Evolutionary conservation across 1,140 invertebrate genomes (phyloP).

Genomic region (Leptonema lineaticorne): DNA sequence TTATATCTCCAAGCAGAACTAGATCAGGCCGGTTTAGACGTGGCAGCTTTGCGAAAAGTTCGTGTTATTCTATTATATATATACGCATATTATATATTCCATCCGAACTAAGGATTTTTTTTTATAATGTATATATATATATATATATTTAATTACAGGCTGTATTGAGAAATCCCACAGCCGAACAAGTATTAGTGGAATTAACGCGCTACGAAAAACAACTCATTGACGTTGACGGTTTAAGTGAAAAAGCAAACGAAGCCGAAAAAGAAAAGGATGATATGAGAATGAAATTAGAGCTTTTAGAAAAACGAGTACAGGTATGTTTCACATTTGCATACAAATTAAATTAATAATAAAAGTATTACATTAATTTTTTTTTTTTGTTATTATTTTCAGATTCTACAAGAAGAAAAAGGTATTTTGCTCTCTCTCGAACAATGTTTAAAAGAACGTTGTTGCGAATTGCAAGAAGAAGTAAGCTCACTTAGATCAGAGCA

Average conservation of each 20-base stretch:
- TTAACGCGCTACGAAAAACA: slow-evolving; percentile 69
- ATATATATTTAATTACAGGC: slow-evolving; percentile 47
- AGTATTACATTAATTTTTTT: neutral
- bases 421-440: slow-evolving; percentile 74
- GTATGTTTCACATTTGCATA: slow-evolving; percentile 48
- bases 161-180: slow-evolving; percentile 54
- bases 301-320: slow-evolving; percentile 71
- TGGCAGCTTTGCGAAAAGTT: slow-evolving; percentile 70
- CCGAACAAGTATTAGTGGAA: slow-evolving; percentile 63
- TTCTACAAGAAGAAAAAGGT: slow-evolving; percentile 76
- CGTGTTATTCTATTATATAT: neutral
- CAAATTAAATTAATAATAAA: neutral
- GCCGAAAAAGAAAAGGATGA: slow-evolving; percentile 60
- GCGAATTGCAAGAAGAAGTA: slow-evolving; percentile 64
- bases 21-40: slow-evolving; percentile 79
- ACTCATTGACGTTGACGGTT: slow-evolving; percentile 69
- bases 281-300: slow-evolving; percentile 62
- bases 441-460: slow-evolving; percentile 73
- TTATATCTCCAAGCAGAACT: slow-evolving; percentile 89
- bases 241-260: slow-evolving; percentile 59
- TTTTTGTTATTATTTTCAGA: slow-evolving; percentile 53
- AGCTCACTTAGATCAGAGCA: slow-evolving; percentile 54
- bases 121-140: too few relatives aligned
- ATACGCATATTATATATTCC: neutral
- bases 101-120: too few relatives aligned